phyloP scores from a whole-genome alignment of 2,888 invertebrate genomes.

The Erpobdella octoculata region DNA sequence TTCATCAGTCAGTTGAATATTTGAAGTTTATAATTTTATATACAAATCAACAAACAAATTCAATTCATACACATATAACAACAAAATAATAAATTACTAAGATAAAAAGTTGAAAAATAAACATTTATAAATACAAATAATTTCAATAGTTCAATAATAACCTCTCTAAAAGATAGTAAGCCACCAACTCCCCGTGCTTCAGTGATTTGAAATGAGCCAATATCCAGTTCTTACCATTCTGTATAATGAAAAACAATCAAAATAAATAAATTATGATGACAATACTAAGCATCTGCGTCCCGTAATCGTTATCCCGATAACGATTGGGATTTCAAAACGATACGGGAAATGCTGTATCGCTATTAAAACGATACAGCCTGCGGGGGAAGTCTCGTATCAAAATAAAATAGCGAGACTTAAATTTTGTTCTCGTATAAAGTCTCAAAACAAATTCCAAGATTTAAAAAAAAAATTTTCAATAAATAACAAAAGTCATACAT shows the following conservation, averaged over 20 bases:
- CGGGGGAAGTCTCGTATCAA: too few species aligned
- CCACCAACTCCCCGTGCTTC: constrained; percentile 76
- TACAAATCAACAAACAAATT: background rate
- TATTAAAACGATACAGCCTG: too few species aligned
- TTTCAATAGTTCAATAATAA: constrained; percentile 51
- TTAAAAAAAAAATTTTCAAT: too few species aligned
- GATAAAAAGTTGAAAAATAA: background rate
- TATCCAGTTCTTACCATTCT: constrained; percentile 92
- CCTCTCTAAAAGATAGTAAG: constrained; percentile 82
- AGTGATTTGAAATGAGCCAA: constrained; percentile 76
- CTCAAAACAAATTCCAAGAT: too few species aligned
- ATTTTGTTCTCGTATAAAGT: too few species aligned
- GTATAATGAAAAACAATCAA: constrained; percentile 35
- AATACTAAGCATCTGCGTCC: too few species aligned
- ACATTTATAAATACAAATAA: background rate
- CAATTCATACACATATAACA: background rate
- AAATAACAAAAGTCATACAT: too few species aligned
- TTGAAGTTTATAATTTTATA: background rate
- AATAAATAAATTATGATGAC: background rate
- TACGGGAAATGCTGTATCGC: too few species aligned
- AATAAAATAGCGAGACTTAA: too few species aligned
- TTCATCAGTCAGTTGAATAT: background rate
- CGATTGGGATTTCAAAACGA: too few species aligned
- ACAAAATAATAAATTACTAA: background rate
- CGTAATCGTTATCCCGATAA: too few species aligned